Evolutionary conservation across 2,797 vertebrate genomes (phyloP).

Genomic region (Gila robusta): DNA sequence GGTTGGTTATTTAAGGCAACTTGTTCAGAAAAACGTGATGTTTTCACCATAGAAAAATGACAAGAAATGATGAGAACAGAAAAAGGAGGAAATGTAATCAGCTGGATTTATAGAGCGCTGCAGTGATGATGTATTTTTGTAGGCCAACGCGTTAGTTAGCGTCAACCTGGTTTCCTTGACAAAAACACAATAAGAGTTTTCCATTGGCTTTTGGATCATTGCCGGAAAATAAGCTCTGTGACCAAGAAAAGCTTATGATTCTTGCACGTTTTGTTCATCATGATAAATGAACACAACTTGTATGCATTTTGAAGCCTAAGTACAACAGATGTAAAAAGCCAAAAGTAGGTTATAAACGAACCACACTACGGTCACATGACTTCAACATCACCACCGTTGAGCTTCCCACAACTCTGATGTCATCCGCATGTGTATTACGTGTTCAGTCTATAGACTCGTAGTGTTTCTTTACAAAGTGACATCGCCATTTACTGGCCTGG

Average conservation of each 20-base stretch:
- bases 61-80: background rate
- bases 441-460: background rate
- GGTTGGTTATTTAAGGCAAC: conserved; percentile 5
- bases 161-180: background rate
- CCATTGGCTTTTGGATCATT: background rate
- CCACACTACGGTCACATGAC: background rate
- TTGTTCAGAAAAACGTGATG: background rate
- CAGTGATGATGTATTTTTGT: background rate
- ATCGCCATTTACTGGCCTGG: background rate
- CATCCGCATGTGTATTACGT: background rate
- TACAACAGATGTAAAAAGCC: background rate
- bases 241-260: background rate
- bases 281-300: background rate
- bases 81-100: background rate
- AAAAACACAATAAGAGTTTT: background rate
- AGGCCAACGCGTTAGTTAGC: background rate
- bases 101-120: background rate
- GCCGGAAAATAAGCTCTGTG: background rate
- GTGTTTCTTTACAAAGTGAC: background rate
- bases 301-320: background rate
- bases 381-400: background rate
- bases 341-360: background rate
- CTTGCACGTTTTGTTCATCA: background rate
- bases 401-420: background rate
- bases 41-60: background rate